A percentile compares a stretch with the other conserved stretches of the same genome.
phyloP scores from a whole-genome alignment of 2,113 vertebrate species.

The Phasianus colchicus region DNA sequence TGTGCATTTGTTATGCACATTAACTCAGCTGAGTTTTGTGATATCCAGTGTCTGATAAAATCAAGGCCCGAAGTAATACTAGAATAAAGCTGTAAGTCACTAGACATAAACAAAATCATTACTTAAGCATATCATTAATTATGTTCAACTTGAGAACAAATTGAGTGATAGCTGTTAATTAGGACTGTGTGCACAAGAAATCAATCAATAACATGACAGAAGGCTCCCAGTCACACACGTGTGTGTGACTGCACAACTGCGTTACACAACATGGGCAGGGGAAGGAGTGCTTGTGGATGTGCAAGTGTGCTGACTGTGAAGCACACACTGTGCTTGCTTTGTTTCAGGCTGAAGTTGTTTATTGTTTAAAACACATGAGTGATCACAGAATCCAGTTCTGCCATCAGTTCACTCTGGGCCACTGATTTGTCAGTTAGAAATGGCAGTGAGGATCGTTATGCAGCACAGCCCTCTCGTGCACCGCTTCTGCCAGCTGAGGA shows the following conservation, averaged over 20 bases:
- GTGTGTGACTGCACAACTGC: not conserved
- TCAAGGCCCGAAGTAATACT: not conserved
- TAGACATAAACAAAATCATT: conserved; percentile 57
- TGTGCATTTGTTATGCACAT: not conserved
- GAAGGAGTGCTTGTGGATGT: accelerated
- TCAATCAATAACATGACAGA: not conserved
- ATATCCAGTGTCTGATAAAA: not conserved
- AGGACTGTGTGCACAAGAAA: conserved; percentile 39
- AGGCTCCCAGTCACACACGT: not conserved
- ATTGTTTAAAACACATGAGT: not conserved
- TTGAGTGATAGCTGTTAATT: conserved; percentile 65
- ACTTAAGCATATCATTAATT: conserved; percentile 65
- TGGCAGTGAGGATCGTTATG: not conserved
- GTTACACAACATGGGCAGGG: not conserved
- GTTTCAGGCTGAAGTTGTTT: not conserved
- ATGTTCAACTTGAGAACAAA: conserved; percentile 67
- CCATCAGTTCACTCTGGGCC: not conserved
- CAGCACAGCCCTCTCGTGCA: not conserved
- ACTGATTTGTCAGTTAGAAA: not conserved
- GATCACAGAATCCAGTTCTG: not conserved
- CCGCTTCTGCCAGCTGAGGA: not conserved
- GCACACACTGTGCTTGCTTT: not conserved
- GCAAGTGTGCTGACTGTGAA: not conserved
- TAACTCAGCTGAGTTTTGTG: not conserved
- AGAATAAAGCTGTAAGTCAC: not conserved